phyloP scores from a whole-genome alignment of 1,140 invertebrate species.

The Drosophila saltans region DNA sequence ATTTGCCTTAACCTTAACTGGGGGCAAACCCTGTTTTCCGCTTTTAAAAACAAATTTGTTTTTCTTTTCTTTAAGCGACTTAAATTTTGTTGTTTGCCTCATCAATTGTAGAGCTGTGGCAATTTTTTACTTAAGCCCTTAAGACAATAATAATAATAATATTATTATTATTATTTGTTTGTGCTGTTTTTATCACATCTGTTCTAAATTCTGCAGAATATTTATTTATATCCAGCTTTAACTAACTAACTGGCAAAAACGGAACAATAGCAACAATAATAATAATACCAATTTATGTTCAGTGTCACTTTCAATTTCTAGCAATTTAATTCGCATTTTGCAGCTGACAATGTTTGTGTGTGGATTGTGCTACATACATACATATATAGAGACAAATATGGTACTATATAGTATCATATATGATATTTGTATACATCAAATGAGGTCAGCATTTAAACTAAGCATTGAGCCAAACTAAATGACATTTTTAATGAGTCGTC shows the following conservation, averaged over 20 bases:
- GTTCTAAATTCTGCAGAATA: slow-evolving; percentile 17
- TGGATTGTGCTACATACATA: slow-evolving; percentile 47
- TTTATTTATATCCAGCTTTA: slow-evolving; percentile 36
- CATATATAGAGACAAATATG: slow-evolving; percentile 7
- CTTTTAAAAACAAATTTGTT: no score
- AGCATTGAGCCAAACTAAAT: background rate
- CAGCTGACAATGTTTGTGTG: slow-evolving; percentile 33
- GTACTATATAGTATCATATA: background rate
- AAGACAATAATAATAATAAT: slow-evolving; percentile 1
- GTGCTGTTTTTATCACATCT: background rate
- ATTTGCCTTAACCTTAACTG: no score
- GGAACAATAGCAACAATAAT: slow-evolving; percentile 7
- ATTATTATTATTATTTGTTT: background rate
- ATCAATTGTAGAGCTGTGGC: slow-evolving; percentile 33
- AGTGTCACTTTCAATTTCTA: slow-evolving; percentile 79
- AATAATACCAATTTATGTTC: slow-evolving; percentile 44
- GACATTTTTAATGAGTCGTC: background rate
- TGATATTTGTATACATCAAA: slow-evolving; percentile 22
- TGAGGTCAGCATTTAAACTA: slow-evolving; percentile 54
- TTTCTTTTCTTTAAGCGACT: no score
- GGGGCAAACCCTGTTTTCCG: no score
- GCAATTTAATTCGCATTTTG: slow-evolving; percentile 77
- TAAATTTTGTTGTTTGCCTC: slow-evolving; percentile 32
- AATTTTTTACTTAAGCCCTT: slow-evolving; percentile 25
- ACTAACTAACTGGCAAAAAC: slow-evolving; percentile 23